Evolutionary conservation across 2,113 vertebrate species (phyloP).

Genomic region (Equus przewalskii): DNA sequence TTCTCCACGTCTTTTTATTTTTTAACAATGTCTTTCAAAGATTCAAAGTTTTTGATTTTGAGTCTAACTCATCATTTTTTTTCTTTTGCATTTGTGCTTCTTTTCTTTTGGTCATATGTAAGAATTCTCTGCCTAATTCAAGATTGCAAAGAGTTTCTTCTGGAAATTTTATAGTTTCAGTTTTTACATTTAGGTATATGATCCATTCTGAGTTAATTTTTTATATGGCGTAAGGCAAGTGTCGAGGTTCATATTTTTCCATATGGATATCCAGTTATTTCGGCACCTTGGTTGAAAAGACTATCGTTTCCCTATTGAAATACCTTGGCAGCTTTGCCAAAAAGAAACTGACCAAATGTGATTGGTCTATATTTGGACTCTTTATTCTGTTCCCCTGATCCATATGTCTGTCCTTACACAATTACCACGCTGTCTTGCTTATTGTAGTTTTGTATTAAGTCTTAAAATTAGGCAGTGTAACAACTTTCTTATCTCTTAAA

Average conservation of each 20-base stretch:
- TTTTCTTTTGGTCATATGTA: background rate
- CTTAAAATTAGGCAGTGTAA: background rate
- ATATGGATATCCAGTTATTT: background rate
- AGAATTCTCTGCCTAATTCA: background rate
- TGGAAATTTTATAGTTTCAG: background rate
- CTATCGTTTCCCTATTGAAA: background rate
- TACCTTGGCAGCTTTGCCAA: background rate
- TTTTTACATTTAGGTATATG: background rate
- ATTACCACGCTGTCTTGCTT: background rate
- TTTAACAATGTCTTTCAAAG: background rate
- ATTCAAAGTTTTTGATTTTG: background rate
- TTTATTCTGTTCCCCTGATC: background rate
- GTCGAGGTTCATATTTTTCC: background rate
- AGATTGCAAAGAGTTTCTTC: background rate
- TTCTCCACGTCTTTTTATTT: background rate
- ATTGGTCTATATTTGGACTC: background rate
- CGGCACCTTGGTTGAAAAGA: background rate
- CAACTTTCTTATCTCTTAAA: constrained; percentile 7
- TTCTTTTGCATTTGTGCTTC: background rate
- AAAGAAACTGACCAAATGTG: background rate
- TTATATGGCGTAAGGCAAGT: background rate
- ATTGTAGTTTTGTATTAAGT: background rate
- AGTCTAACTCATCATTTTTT: constrained; percentile 35
- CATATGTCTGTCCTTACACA: background rate
- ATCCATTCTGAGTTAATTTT: background rate